Conservation (phyloP, 2,888 invertebrate species). For the Operophtera brumata region DNA sequence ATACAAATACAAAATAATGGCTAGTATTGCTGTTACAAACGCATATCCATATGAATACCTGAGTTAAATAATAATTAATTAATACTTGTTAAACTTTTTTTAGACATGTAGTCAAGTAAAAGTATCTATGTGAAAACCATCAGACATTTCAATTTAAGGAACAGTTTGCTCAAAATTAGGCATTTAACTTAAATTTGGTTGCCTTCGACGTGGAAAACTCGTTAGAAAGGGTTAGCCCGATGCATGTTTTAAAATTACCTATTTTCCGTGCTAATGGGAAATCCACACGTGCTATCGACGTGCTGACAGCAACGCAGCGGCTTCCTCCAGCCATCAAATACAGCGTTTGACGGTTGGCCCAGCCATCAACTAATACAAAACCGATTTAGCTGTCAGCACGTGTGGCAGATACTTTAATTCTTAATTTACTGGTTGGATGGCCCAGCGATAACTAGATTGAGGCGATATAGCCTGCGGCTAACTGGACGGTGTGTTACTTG, state of each 20-base stretch:
- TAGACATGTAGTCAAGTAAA: too few relatives aligned
- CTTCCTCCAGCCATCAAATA: background rate
- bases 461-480: slow-evolving; percentile 38
- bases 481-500: slow-evolving; percentile 11
- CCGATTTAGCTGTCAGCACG: background rate
- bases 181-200: slow-evolving; percentile 21
- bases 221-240: slow-evolving; percentile 71
- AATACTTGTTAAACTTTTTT: too few relatives aligned
- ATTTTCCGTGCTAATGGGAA: slow-evolving; percentile 54
- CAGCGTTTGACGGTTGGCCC: background rate
- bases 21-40: too few relatives aligned
- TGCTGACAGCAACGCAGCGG: background rate
- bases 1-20: too few relatives aligned
- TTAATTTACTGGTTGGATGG: slow-evolving; percentile 78
- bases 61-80: too few relatives aligned
- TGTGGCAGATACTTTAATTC: slow-evolving; percentile 48
- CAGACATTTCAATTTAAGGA: slow-evolving; percentile 16
- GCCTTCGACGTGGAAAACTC: slow-evolving; percentile 50
- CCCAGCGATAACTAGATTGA: slow-evolving; percentile 67
- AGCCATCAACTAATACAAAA: too few relatives aligned
- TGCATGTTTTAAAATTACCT: slow-evolving; percentile 79
- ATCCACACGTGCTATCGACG: background rate
- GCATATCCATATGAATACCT: too few relatives aligned
- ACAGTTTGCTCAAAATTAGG: slow-evolving; percentile 17
- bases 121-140: too few relatives aligned